Evolutionary conservation across 2,797 vertebrate species (phyloP).

Genomic region (Acanthis flammea): DNA sequence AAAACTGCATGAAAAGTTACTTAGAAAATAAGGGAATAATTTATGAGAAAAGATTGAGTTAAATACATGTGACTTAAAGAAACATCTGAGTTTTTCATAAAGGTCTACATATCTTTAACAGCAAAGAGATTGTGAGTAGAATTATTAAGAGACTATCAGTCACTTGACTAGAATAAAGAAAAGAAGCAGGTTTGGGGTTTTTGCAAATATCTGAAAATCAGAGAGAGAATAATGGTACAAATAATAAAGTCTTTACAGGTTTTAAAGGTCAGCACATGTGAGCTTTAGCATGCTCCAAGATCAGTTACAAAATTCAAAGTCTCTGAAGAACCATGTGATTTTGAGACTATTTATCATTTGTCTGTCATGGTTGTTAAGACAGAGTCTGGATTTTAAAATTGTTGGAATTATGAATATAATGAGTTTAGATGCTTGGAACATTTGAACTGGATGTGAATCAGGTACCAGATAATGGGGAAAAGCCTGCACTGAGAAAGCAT

Average conservation of each 20-base stretch:
- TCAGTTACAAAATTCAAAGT: not conserved
- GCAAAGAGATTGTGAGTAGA: not conserved
- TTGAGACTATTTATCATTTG: not conserved
- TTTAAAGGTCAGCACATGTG: not conserved
- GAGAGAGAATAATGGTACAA: not conserved
- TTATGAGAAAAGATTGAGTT: not conserved
- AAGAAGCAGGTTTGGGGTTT: not conserved
- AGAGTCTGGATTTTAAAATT: not conserved
- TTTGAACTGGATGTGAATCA: not conserved
- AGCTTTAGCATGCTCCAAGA: not conserved
- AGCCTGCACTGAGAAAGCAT: not conserved
- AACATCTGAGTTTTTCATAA: not conserved
- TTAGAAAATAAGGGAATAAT: not conserved
- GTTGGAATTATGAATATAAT: not conserved
- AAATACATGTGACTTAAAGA: not conserved
- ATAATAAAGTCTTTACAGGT: not conserved
- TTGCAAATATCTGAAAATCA: not conserved
- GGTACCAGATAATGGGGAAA: not conserved
- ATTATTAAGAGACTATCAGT: not conserved
- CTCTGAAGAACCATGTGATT: not conserved
- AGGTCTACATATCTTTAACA: not conserved
- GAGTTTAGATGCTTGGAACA: not conserved
- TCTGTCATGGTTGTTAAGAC: not conserved
- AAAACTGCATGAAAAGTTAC: not conserved
- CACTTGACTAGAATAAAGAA: not conserved